Percentiles rank a stretch among this genome's conserved stretches.
These are phyloP conservation scores for Heliconius aoede DNA, from an alignment of 2,888 invertebrate genomes.

Conservation along the genomic window DNA sequence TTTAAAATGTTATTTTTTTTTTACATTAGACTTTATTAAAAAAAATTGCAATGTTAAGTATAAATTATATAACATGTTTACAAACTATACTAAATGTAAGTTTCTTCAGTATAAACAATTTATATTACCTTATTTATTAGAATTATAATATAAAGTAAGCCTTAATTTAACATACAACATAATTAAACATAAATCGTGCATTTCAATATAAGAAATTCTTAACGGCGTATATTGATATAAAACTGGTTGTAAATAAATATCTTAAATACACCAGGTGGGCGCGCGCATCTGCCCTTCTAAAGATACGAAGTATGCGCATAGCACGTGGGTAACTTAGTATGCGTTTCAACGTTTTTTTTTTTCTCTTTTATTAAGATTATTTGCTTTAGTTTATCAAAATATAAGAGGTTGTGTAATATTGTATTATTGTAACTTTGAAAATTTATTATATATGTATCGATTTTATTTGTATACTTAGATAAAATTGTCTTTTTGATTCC, in stretches of 20 bases:
- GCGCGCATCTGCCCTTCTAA: conserved; percentile 38
- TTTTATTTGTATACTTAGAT: not conserved
- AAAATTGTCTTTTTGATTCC: not conserved
- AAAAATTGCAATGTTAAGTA: not conserved
- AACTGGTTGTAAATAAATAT: conserved; percentile 42
- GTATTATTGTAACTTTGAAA: not conserved
- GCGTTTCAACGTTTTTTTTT: conserved; percentile 7
- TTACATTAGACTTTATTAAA: not conserved
- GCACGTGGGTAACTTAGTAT: conserved; percentile 39
- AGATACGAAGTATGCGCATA: conserved; percentile 27
- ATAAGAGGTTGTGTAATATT: conserved; percentile 5
- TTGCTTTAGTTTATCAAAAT: not conserved
- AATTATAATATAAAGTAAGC: not conserved
- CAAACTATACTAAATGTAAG: not conserved
- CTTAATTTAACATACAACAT: not conserved
- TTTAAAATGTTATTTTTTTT: not conserved
- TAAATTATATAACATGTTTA: not conserved
- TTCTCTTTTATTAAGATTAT: not conserved
- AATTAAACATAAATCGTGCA: not conserved
- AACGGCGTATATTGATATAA: conserved; percentile 17
- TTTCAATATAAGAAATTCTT: conserved; percentile 1
- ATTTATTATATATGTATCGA: not conserved
- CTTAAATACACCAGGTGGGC: conserved; percentile 41
- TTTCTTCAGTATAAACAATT: not conserved
- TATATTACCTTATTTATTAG: not conserved